Base-by-base conservation (phyloP, 2,888 invertebrate species). In the Linnaemya tessellans region DNA sequence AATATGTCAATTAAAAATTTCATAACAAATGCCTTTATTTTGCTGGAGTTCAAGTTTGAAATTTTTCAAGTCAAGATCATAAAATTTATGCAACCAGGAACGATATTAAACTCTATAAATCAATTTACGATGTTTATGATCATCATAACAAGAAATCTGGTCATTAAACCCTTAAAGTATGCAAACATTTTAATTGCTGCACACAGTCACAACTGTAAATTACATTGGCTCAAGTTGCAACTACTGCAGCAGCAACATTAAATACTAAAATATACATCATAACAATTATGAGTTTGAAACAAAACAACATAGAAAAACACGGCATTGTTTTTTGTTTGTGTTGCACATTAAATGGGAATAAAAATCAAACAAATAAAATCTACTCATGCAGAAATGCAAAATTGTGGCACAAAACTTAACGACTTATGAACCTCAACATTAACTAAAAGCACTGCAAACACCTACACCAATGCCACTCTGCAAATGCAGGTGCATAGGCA, bases 281-380 rank as follows among this genome's bases (percentile, higher is more conserved):
- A 67, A 80, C 51, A 80, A 67, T 80, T 60, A 60, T 41, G 60
- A 80, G 67, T 74, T 65, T 49, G 18, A 35, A 80, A 80, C 51
- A 67, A 51, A 43, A 58, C 56, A 73, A 54, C 13, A 71, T 22
- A 41, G 56, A 46, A 71, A 46, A 67, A 9, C 18, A 43, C 20
- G 51, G 62, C 64, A 64, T 18, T 18, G 41, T 67, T 77, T n/a
- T 35, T 46, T 67, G 30, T 60, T 80, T 13, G 25, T 51, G 25
- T 56, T 46, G 41, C 20, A 62, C 15, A 70, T 38, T 13, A 20
- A 67, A 56, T 0, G 9, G n/a, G 43, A 58, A 35, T n/a, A 70
- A 60, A 54, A 71, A 67, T 13, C 43, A 83, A 49, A 78, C 58
- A 65, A 64, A 73, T 15, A 67, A 56, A 46, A 60, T 56, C 38